phyloP scores from a whole-genome alignment of 2,113 vertebrate species.

The Etia nguti region DNA sequence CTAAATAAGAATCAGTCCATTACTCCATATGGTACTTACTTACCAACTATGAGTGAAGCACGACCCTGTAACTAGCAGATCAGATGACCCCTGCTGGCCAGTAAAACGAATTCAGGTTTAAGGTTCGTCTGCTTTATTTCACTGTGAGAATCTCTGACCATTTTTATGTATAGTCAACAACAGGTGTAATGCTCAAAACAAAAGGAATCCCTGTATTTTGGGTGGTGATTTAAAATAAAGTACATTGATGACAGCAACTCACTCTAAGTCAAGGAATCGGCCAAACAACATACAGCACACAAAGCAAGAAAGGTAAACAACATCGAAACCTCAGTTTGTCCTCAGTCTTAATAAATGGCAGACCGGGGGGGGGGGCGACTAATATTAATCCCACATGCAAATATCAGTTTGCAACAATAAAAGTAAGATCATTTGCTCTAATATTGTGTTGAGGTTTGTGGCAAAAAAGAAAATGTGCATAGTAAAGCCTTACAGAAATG shows the following conservation, averaged over 20 bases:
- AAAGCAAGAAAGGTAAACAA: not conserved
- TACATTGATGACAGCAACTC: not conserved
- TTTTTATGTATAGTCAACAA: not conserved
- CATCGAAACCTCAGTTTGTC: not conserved
- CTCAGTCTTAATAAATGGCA: not conserved
- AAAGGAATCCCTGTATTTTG: not conserved
- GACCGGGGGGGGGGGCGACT: rapidly evolving
- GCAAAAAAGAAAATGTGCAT: not conserved
- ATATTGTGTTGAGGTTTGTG: not conserved
- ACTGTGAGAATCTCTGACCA: not conserved
- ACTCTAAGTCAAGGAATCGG: not conserved
- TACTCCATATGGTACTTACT: not conserved
- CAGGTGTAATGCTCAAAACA: not conserved
- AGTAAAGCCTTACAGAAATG: not conserved
- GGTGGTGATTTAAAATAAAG: not conserved
- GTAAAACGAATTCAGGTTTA: not conserved
- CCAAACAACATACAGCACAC: not conserved
- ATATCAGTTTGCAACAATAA: not conserved
- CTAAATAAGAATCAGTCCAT: not conserved
- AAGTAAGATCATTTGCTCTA: not conserved
- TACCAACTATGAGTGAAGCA: not conserved
- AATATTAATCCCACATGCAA: not conserved
- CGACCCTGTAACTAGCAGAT: not conserved
- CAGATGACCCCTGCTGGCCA: not conserved
- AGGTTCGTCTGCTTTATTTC: not conserved